These are phyloP conservation scores for Plotosus lineatus DNA, from an alignment of 2,113 vertebrate genomes.

Conservation along the genomic window DNA sequence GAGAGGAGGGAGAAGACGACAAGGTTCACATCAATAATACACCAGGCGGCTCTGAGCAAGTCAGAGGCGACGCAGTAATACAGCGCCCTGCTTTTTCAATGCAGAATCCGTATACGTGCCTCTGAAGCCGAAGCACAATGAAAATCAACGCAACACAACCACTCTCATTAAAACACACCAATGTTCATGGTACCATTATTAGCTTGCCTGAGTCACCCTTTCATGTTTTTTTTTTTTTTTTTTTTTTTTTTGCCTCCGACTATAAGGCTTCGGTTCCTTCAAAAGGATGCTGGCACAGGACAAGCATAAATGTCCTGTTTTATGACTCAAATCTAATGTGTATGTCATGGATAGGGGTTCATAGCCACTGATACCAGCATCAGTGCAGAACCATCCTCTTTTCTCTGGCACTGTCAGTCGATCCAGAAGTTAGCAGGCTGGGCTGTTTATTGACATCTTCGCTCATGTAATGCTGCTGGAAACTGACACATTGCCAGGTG, in stretches of 20 bases:
- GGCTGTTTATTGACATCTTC: slow-evolving; percentile 43
- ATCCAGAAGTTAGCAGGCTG: slow-evolving; percentile 25
- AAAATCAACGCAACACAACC: slow-evolving; percentile 25
- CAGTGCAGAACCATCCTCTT: neutral
- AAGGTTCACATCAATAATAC: slow-evolving; percentile 51
- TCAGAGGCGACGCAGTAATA: slow-evolving; percentile 58
- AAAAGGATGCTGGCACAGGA: slow-evolving; percentile 16
- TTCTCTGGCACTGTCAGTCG: slow-evolving; percentile 33
- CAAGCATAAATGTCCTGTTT: slow-evolving; percentile 2
- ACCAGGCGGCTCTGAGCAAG: slow-evolving; percentile 56
- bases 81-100: slow-evolving; percentile 34
- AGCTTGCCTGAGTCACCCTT: slow-evolving; percentile 21
- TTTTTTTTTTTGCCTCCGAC: slow-evolving; percentile 10
- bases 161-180: slow-evolving; percentile 45
- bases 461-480: slow-evolving; percentile 28
- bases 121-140: slow-evolving; percentile 24
- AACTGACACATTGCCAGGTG: slow-evolving; percentile 18
- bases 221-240: neutral
- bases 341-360: slow-evolving; percentile 5
- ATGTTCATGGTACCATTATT: slow-evolving; percentile 12
- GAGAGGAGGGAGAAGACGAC: slow-evolving; percentile 61
- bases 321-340: neutral
- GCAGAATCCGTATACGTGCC: slow-evolving; percentile 28
- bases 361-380: neutral
- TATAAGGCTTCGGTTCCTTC: neutral